Conservation (phyloP, 1,140 invertebrate genomes). For the Cotesia vestalis region DNA sequence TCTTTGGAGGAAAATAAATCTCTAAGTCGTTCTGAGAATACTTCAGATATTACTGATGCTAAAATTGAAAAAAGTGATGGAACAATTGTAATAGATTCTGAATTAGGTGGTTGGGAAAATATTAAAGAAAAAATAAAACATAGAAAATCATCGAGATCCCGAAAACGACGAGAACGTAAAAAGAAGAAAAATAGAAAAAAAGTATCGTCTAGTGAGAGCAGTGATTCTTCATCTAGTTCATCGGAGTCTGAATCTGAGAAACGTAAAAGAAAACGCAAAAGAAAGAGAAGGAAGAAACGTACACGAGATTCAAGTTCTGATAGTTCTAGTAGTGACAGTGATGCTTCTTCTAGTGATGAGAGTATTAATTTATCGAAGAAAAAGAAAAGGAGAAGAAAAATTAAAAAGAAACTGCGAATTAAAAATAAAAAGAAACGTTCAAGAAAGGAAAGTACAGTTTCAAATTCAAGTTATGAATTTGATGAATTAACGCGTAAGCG, state of each 20-base stretch:
- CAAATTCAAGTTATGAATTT: conserved; percentile 48
- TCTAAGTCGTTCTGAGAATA: not conserved
- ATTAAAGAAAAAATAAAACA: conserved; percentile 52
- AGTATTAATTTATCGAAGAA: conserved; percentile 1
- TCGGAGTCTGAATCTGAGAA: conserved; percentile 54
- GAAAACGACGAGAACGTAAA: conserved; percentile 45
- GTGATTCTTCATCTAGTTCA: conserved; percentile 52
- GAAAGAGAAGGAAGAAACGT: conserved; percentile 27
- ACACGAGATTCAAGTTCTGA: conserved; percentile 19
- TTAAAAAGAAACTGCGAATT: conserved; percentile 36
- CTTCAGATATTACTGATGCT: not conserved
- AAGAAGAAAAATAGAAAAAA: conserved; percentile 39
- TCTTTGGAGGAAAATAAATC: too few relatives aligned
- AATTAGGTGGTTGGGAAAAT: conserved; percentile 53
- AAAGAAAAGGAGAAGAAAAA: conserved; percentile 43
- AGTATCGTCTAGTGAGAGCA: conserved; percentile 45
- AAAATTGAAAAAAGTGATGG: not conserved
- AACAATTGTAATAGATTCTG: conserved; percentile 41
- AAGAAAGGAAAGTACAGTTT: conserved; percentile 43
- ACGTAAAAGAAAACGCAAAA: conserved; percentile 32
- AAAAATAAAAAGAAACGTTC: conserved; percentile 38
- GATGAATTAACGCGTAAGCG: conserved; percentile 37
- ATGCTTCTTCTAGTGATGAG: conserved; percentile 31
- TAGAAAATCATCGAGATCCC: conserved; percentile 46
- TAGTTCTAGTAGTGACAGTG: conserved; percentile 28